Conservation (phyloP, 2,113 vertebrate genomes). For the Syrmaticus mikado region DNA sequence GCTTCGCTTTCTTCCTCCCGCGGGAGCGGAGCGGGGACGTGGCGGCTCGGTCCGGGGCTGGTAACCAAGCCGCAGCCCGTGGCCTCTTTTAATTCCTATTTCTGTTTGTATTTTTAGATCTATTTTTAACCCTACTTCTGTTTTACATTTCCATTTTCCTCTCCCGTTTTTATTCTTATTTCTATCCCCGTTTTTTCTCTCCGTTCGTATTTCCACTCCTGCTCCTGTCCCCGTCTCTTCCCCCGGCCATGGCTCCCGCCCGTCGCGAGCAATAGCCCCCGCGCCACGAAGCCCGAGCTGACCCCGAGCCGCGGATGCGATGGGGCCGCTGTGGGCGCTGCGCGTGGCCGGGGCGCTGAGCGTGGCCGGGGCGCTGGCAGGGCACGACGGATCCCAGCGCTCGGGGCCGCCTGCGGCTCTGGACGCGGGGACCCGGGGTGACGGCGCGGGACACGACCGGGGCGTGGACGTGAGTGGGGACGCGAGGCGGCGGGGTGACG, state of each 20-base stretch:
- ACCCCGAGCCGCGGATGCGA: not conserved
- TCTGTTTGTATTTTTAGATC: not conserved
- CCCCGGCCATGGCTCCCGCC: not conserved
- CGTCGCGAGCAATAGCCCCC: not conserved
- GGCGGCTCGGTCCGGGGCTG: not conserved
- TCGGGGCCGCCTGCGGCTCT: not conserved
- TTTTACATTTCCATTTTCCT: not conserved
- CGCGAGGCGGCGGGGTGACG: not conserved
- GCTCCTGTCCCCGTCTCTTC: not conserved
- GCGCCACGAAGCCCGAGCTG: not conserved
- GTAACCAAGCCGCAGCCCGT: not conserved
- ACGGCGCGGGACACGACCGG: not conserved
- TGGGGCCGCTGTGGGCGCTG: not conserved
- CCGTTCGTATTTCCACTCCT: not conserved
- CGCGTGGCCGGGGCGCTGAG: not conserved
- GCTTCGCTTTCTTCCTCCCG: not conserved
- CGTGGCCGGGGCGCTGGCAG: not conserved
- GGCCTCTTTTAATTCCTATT: not conserved
- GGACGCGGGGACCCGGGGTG: not conserved
- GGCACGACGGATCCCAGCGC: not conserved
- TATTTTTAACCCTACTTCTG: not conserved
- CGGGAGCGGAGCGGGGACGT: not conserved
- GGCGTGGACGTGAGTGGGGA: conserved; percentile 11
- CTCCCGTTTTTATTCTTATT: not conserved
- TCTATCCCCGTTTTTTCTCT: not conserved